Base-by-base conservation (phyloP, 2,797 vertebrate species). In the Platyrinchus mystaceus region DNA sequence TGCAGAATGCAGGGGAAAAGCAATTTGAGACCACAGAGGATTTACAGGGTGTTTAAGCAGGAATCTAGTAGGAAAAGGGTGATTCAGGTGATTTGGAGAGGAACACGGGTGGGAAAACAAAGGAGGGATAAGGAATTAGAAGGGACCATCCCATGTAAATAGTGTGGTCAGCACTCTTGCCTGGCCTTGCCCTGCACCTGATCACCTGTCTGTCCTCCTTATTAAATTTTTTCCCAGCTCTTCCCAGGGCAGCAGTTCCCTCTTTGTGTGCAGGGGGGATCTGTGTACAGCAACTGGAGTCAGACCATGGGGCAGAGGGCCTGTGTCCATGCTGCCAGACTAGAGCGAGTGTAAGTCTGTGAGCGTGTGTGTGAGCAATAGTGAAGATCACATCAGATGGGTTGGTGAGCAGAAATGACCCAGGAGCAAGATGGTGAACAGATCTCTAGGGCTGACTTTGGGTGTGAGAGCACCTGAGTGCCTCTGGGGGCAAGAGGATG, bases 361-460 rank as follows among this genome's bases (percentile, higher is more conserved):
- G 1, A 34, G 7, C 0, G 0, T 13, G 4, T 46, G n/a, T 43
- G 43, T 43, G 28, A 76, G 14, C 24, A 53, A 10, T 3, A 28
- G 10, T 5, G 46, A 43, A 20, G 37, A n/a, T 23, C 2, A 5
- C n/a, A 22, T 13, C 5, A 21, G n/a, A 16, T 7, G 10, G 26
- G 8, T 1, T 24, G 13, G 3, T 26, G 26, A 77, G 17, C 7
- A n/a, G 28, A 63, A 80, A 34, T 49, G 3, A 44, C 39, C 16
- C 39, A 64, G 14, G 6, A 76, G 26, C 22, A 59, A 73, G 23
- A 73, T 32, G 4, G 4, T 60, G 22, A 76, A 4, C 2, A 16
- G 26, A 8, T 63, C 9, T 67, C 10, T 37, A 9, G 14, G 43
- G 16, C 34, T 75, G 37, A 37, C 7, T 46, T 46, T 4, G 2